Evolutionary conservation across 1,140 invertebrate genomes (phyloP), one percentile per base, ranked within the genome.

Genomic region (Olivierus martensii): DNA sequence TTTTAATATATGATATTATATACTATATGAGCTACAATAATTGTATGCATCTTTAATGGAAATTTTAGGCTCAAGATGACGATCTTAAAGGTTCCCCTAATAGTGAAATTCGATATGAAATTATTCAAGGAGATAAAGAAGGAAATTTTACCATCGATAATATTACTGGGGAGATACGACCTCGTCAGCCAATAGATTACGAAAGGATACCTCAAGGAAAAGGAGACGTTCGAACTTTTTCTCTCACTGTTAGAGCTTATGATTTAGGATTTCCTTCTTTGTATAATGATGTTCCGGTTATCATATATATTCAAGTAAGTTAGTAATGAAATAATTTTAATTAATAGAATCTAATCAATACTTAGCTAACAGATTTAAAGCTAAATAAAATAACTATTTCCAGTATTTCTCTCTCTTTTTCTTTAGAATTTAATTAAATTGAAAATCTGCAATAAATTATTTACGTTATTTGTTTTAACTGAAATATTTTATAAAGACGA

Each of bases 91-190:
- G 81, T 39, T 90, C 87, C 0, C 79, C 78, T 63, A 93, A 93
- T 63, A 89, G 85, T 61, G 77, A 84, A 63, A 79, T 92, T 18
- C 73, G 81, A 41, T 91, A 87, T 63, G 79, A 81, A n/a, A 79
- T 89, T 36, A 73, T 88, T 0, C 75, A 79, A 7, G 82, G 83
- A 0, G 79, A 87, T 55, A 61, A 66, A 42, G 75, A 76, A 17
- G 67, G 72, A 14, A 91, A 91, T 71, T 92, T 94, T 61, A 80
- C 79, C 3, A 83, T 93, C 38, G 79, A 93, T 69, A 70, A 78
- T 0, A 71, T 75, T 42, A 73, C 72, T 6, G 89, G 89, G 0
- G 65, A 80, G n/a, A 71, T 93, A 10, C 75, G 69, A 54, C 82
- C 85, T 0, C 62, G 68, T 1, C 69, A 68, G 18, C 75, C 80